Percentiles rank a stretch among this genome's conserved stretches.
These are phyloP conservation scores for Vulpes vulpes DNA, from an alignment of 2,113 vertebrate species.

Conservation along the genomic window DNA sequence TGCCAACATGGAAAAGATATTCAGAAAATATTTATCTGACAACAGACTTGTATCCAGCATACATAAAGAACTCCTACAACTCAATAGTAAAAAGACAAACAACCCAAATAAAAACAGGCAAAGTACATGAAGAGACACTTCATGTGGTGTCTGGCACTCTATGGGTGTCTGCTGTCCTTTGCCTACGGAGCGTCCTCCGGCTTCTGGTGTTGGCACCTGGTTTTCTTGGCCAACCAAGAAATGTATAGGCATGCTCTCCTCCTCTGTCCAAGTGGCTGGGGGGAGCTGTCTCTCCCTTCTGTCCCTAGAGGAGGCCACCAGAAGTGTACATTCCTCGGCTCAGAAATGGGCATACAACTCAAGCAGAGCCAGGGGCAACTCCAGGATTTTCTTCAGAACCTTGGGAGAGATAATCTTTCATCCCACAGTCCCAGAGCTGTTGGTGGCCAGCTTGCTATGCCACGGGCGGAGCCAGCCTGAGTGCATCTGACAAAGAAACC, in stretches of 20 bases:
- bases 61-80: not conserved
- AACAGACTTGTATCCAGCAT: not conserved
- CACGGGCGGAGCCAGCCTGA: not conserved
- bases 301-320: not conserved
- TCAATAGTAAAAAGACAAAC: not conserved
- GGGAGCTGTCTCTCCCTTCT: not conserved
- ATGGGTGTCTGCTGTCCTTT: fast-evolving
- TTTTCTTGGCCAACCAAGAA: not conserved
- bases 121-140: not conserved
- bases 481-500: not conserved
- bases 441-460: not conserved
- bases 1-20: not conserved
- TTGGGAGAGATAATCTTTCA: not conserved
- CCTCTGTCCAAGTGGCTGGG: not conserved
- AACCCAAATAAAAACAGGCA: not conserved
- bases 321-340: not conserved
- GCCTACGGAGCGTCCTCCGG: fast-evolving
- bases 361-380: not conserved
- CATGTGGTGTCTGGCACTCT: fast-evolving
- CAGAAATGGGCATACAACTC: not conserved
- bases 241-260: not conserved
- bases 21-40: not conserved
- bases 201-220: not conserved
- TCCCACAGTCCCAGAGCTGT: not conserved
- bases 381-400: not conserved